phyloP scores from a whole-genome alignment of 2,888 invertebrate species.

The Pyralis farinalis region DNA sequence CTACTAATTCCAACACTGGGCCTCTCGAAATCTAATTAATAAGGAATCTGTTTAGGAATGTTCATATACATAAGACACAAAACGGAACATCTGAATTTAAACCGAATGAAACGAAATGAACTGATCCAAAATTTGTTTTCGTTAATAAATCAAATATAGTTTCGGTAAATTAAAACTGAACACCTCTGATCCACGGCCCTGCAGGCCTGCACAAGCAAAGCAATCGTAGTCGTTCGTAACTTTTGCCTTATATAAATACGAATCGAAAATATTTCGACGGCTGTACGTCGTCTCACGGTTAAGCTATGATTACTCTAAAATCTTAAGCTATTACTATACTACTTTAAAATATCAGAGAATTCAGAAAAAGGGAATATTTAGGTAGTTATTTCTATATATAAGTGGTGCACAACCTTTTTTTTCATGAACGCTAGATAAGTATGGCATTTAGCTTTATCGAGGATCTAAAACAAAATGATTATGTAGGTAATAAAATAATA shows the following conservation, averaged over 20 bases:
- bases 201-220: conserved; percentile 79
- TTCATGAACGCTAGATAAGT: conserved; percentile 77
- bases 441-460: conserved; percentile 71
- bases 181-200: conserved; percentile 60
- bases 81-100: conserved; percentile 11
- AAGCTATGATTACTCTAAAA: conserved; percentile 74
- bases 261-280: conserved; percentile 79
- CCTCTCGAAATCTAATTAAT: conserved; percentile 50
- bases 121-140: conserved; percentile 4
- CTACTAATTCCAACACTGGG: conserved; percentile 56
- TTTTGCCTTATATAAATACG: conserved; percentile 80
- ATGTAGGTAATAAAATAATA: conserved; percentile 59
- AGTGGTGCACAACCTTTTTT: conserved; percentile 80
- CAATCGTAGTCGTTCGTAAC: conserved; percentile 74
- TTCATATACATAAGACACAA: conserved; percentile 18
- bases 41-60: conserved; percentile 24
- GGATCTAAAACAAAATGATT: conserved; percentile 57
- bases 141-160: conserved; percentile 12
- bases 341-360: conserved; percentile 80
- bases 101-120: background rate
- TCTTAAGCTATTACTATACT: conserved; percentile 71
- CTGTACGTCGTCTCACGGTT: conserved; percentile 70
- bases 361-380: conserved; percentile 78
- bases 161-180: conserved; percentile 29
- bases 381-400: conserved; percentile 71